Evolutionary conservation across 2,113 vertebrate genomes (phyloP).

Genomic region (Cettia cetti): DNA sequence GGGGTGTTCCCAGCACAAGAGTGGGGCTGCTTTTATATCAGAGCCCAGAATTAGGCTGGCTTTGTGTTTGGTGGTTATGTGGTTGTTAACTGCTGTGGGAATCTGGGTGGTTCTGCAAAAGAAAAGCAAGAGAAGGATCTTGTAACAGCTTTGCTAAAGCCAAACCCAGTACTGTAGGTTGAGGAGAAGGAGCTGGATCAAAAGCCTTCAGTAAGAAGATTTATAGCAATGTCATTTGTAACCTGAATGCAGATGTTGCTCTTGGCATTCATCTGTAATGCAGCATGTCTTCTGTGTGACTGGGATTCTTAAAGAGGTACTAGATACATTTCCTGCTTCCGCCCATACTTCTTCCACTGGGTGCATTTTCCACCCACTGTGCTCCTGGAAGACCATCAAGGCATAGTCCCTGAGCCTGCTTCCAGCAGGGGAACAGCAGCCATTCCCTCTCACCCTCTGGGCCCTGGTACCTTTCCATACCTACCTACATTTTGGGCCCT

Average conservation of each 20-base stretch:
- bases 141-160: not conserved
- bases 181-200: not conserved
- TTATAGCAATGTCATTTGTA: not conserved
- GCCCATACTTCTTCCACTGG: not conserved
- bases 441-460: not conserved
- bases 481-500: not conserved
- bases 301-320: not conserved
- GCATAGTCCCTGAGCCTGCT: not conserved
- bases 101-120: not conserved
- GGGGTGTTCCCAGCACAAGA: not conserved
- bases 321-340: not conserved
- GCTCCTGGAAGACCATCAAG: not conserved
- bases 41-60: not conserved
- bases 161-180: not conserved
- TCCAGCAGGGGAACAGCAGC: not conserved
- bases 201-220: not conserved
- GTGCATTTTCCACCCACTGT: accelerated
- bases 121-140: not conserved
- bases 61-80: not conserved
- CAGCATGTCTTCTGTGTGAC: not conserved
- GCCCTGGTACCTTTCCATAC: not conserved
- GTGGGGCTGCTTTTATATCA: not conserved
- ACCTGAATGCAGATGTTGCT: not conserved
- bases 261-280: not conserved
- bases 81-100: not conserved